Evolutionary conservation across 2,888 invertebrate species (phyloP), one percentile per base, ranked within the genome.

Genomic region (Trisateles emortualis): DNA sequence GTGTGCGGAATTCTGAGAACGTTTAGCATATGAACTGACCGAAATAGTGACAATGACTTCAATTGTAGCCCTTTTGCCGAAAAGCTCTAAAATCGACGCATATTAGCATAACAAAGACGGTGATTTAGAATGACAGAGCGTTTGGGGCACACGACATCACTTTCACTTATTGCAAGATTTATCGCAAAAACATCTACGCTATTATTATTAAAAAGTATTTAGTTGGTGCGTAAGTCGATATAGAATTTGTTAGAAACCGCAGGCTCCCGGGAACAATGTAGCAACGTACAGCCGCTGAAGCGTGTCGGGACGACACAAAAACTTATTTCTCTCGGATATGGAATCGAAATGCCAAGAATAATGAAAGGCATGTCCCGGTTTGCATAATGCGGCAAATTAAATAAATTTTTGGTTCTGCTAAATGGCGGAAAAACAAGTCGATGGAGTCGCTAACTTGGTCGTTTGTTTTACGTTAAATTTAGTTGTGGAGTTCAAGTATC

Each of bases 81-180:
- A 89, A 88, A 74, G 82, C 74, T 84, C 84, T 90, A 84, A 90
- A 91, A 88, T 86, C 79, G 75, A 78, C 75, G 64, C 49, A 56
- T 78, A 90, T 92, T 92, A 90, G 80, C 92, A 92, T 92, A 86
- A 92, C 91, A 92, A 92, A 84, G 86, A 81, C 78, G 68, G 79
- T 83, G 79, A 87, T 88, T 88, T 87, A 81, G 75, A 79, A 79
- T 84, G 84, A 90, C 88, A 84, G 85, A 83, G 78, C 76, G 59
- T 43, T 72, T 46, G 72, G 79, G 76, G 76, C 71, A 76, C 74
- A 78, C 80, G 78, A 78, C 72, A 78, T 81, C 89, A 91, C 92
- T 92, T 91, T 92, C 91, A 84, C 88, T 91, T 86, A 82, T 78
- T 61, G 43, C 48, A 56, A 68, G 68, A 76, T 71, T 61, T 68